Conservation (phyloP, 1,140 invertebrate genomes). For the Metaphire vulgaris region DNA sequence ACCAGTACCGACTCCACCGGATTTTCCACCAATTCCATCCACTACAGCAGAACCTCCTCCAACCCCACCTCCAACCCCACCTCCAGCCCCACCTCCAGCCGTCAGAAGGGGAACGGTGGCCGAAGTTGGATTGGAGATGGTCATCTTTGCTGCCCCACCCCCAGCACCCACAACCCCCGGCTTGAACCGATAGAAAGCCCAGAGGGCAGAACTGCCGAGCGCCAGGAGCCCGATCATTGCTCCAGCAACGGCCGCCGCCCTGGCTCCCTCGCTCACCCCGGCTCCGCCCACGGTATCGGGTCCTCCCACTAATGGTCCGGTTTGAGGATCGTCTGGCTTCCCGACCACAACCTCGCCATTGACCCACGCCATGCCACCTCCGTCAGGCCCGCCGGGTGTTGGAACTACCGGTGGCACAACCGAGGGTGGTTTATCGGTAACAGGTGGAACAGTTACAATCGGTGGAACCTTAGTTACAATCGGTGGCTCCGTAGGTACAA, state of each 20-base stretch:
- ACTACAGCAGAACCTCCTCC: neutral
- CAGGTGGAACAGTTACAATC: neutral
- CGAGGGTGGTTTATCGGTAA: neutral
- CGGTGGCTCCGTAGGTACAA: too few species aligned
- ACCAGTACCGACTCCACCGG: neutral
- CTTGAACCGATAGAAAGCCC: constrained; percentile 43
- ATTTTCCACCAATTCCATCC: neutral
- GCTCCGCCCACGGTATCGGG: neutral
- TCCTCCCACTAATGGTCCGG: constrained; percentile 5
- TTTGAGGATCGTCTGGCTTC: neutral
- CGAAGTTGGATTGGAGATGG: too few species aligned
- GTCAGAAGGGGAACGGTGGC: neutral
- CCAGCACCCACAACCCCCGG: constrained; percentile 15
- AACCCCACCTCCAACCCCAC: neutral
- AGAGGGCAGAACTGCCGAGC: constrained; percentile 40
- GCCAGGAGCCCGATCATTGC: constrained; percentile 40
- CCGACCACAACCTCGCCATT: neutral
- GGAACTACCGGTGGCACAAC: neutral
- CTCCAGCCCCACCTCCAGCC: neutral
- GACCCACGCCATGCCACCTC: constrained; percentile 9
- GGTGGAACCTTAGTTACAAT: too few species aligned
- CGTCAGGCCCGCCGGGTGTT: neutral
- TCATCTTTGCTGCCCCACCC: neutral
- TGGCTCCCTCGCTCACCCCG: constrained; percentile 11
- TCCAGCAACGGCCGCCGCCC: constrained; percentile 41